phyloP scores from a whole-genome alignment of 2,113 vertebrate species.

The Gymnocephalus cernua region DNA sequence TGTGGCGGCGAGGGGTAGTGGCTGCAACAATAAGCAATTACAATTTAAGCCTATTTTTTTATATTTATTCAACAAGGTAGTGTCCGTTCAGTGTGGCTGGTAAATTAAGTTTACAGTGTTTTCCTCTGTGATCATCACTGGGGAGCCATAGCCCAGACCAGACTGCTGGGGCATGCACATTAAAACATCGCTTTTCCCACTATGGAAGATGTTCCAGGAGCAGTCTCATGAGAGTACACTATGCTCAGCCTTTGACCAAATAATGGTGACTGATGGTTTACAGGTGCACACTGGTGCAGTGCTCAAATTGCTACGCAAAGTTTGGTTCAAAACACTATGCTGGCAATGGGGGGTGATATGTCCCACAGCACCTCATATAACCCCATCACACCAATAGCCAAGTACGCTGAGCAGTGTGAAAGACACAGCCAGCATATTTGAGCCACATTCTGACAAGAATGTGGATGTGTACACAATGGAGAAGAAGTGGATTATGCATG shows the following conservation, averaged over 20 bases:
- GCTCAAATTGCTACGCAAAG: neutral
- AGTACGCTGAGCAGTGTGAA: neutral
- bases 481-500: too few species aligned
- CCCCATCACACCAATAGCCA: constrained; percentile 1
- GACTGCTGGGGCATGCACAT: constrained; percentile 7
- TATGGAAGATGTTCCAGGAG: constrained; percentile 12
- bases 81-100: neutral
- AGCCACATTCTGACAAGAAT: neutral
- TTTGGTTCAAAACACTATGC: constrained; percentile 7
- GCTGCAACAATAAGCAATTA: constrained; percentile 13
- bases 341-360: neutral
- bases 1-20: neutral
- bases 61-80: neutral
- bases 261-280: constrained; percentile 32
- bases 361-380: constrained; percentile 11
- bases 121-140: neutral
- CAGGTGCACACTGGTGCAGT: neutral
- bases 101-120: constrained; percentile 10
- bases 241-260: constrained; percentile 30
- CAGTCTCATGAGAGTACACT: constrained; percentile 2
- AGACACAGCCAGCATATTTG: neutral
- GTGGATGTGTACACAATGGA: too few species aligned
- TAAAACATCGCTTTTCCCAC: constrained; percentile 1
- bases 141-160: constrained; percentile 5
- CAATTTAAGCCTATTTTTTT: neutral